Conservation (phyloP, 2,113 vertebrate species). For the Saccopteryx leptura region DNA sequence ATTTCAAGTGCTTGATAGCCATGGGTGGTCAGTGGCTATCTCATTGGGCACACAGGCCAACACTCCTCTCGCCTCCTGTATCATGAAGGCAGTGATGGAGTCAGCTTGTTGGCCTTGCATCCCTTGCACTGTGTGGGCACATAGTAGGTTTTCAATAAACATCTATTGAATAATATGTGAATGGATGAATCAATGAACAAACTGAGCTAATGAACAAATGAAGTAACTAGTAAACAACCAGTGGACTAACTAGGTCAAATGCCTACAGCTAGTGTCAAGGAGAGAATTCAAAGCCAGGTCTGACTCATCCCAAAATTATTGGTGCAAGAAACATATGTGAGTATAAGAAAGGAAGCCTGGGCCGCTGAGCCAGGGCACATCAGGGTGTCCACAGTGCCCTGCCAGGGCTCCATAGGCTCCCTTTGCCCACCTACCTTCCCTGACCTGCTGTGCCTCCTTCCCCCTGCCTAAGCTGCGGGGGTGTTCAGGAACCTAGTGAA, state of each 20-base stretch:
- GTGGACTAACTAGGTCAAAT: slow-evolving; percentile 57
- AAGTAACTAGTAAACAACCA: neutral
- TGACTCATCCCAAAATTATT: slow-evolving; percentile 70
- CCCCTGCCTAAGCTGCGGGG: neutral
- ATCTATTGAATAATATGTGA: neutral
- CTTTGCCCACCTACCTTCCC: neutral
- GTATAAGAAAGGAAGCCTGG: slow-evolving; percentile 44
- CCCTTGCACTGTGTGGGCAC: neutral
- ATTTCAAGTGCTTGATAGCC: neutral
- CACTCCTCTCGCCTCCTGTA: neutral
- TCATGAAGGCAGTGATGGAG: neutral
- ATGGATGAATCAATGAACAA: neutral
- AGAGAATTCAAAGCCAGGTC: slow-evolving; percentile 52
- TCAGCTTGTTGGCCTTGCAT: neutral
- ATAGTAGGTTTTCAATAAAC: neutral
- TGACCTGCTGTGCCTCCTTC: neutral
- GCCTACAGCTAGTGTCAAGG: neutral
- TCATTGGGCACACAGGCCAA: too few relatives aligned
- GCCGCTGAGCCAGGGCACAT: neutral
- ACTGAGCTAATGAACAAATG: neutral
- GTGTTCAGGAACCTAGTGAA: slow-evolving; percentile 13
- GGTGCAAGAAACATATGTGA: slow-evolving; percentile 33
- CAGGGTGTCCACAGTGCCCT: neutral
- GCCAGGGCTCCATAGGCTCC: neutral
- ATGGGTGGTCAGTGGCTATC: neutral